Conservation (phyloP, 2,113 vertebrate species). For the Pseudonaja textilis region DNA sequence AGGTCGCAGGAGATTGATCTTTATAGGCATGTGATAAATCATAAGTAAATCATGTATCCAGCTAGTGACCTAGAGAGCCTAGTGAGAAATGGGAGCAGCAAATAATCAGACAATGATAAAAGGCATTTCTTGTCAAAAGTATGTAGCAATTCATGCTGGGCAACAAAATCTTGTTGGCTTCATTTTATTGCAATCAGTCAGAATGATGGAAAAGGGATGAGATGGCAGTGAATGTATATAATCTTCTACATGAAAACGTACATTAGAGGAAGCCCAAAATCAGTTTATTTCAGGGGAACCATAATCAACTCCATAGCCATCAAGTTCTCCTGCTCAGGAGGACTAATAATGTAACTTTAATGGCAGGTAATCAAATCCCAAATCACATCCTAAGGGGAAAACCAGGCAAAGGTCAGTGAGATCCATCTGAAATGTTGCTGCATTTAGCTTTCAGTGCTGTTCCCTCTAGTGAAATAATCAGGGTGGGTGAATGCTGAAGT, state of each 20-base stretch:
- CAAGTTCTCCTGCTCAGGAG: not conserved
- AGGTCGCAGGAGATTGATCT: not conserved
- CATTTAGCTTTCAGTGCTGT: not conserved
- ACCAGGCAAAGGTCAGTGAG: not conserved
- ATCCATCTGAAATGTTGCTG: not conserved
- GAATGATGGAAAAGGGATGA: not conserved
- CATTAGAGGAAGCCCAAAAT: not conserved
- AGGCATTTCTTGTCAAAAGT: not conserved
- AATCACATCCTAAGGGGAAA: not conserved
- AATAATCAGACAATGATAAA: not conserved
- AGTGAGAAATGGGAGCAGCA: not conserved
- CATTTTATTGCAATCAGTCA: not conserved
- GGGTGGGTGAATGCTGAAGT: not conserved
- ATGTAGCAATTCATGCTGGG: not conserved
- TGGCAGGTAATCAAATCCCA: not conserved
- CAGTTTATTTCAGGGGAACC: not conserved
- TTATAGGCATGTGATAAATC: not conserved
- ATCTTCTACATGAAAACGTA: not conserved
- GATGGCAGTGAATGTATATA: rapidly evolving
- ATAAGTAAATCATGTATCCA: not conserved
- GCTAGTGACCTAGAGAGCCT: not conserved
- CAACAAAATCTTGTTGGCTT: not conserved
- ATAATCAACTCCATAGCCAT: too few species aligned
- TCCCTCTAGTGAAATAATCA: not conserved
- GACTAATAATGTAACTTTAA: not conserved